Evolutionary conservation across 2,797 vertebrate genomes (phyloP), one percentile per base, ranked within the genome.

Genomic region (Tadarida brasiliensis): DNA sequence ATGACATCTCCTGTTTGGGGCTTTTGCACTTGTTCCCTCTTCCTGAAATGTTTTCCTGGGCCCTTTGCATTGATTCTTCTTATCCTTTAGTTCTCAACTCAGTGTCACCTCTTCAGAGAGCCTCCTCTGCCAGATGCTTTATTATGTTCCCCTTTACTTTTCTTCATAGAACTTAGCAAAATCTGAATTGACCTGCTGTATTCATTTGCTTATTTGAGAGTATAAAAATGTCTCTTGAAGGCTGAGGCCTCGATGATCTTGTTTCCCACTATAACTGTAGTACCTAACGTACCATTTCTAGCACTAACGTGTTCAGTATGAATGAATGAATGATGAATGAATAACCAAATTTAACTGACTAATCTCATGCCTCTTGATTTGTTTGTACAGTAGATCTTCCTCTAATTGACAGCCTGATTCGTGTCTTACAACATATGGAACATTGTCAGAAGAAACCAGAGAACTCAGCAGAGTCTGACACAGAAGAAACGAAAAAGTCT

Each of bases 381-480:
- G 11, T 92, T 93, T 84, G 67, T 96, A 6, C 95, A 35, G 93
- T 92, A 99, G 99, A 98, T 98, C 97, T 99, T 96, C 96, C 98
- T 84, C 98, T 99, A 30, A 98, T 99, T 93, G 98, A 98, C 61
- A 99, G 98, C 94, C 96, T 99, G 94, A 98, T 99, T 97, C 98
- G 98, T 82, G 98, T 99, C 83, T 98, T 99, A 74, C 98, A 99
- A 98, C 99, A 99, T 96, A 97, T 98, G 97, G 98, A 98, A 80
- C 98, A 98, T 67, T 98, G 98, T 96, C 98, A 98, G 97, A 98
- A 98, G 98, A 98, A 97, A 74, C 91, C 95, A 92, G 98, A 97
- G 47, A 96, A 95, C 47, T 97, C 97, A 4, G 90, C 96, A 73
- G 94, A 97, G 1, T 96, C 97, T 0, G 91, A 95, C 59, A 96